Base-by-base conservation (phyloP, 2,888 invertebrate species). In the Scaptomyza flava region DNA sequence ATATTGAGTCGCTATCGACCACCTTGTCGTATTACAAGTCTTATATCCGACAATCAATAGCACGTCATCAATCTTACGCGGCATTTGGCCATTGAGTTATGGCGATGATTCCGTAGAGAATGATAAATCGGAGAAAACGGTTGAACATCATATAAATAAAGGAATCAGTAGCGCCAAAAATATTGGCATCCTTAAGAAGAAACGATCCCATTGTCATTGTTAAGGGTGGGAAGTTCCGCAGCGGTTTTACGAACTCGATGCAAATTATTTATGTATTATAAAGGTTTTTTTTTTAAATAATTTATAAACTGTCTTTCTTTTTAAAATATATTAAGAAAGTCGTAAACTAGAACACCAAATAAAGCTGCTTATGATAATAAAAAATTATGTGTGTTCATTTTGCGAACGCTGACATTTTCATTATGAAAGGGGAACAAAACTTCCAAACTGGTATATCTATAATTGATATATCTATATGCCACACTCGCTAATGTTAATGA, bases 231-330 rank as follows among this genome's bases (percentile, higher is more conserved):
- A 95, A 95, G 89, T 95, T 96, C 90, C 98, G 98, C 72, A 96
- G 97, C 78, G 98, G 98, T 34, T 97, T 95, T 92, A 98, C 98
- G 91, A 98, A 98, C 93, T 98, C 98, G 82, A 95, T 98, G 94
- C 95, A 98, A 73, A 94, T 98, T 91, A 95, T 98, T 95, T 96
- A 93, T 91, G 97, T 86, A 7, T 9, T 5, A 11, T 52, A 30
- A 34, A 52, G 3, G 27, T 7, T 7, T n/a, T 8, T 31, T 20
- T 34, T 38, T 14, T 6, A n/a, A 2, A 6, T 34, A 2, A 20
- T 12, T 17, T 23, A 23, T 23, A 23, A 17, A 17, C 17, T 17
- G 17, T 7, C 6, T 36, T 36, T 23, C 23, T 7, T 34, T 34
- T 34, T 48, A 8, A 5, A 17, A 48, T 48, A 17, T 34, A 8